Evolutionary conservation across 2,888 invertebrate genomes (phyloP).

Genomic region (Pterostichus niger): DNA sequence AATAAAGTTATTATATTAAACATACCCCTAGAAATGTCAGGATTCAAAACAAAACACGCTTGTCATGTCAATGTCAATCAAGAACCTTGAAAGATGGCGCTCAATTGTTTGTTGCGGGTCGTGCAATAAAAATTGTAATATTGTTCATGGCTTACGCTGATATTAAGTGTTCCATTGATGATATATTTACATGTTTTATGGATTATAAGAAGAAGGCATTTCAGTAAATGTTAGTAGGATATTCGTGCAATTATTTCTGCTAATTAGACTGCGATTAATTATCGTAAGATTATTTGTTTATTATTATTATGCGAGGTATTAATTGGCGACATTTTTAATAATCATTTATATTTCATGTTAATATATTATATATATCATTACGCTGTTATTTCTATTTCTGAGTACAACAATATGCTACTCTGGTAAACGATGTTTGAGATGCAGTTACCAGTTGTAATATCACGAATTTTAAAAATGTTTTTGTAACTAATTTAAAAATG

Average conservation of each 20-base stretch:
- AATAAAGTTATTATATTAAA: conserved; percentile 61
- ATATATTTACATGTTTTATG: conserved; percentile 31
- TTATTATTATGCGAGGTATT: no score
- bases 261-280: neutral
- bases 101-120: conserved; percentile 7
- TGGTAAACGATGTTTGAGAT: no score
- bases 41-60: conserved; percentile 12
- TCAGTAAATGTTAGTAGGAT: conserved; percentile 41
- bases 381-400: no score
- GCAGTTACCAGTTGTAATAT: no score
- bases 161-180: neutral
- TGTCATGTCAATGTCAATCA: conserved; percentile 59
- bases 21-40: conserved; percentile 48
- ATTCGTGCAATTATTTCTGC: neutral
- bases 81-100: conserved; percentile 27
- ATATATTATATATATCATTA: no score
- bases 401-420: no score
- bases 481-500: no score
- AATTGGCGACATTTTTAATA: no score
- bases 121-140: conserved; percentile 18
- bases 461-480: no score
- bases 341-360: no score
- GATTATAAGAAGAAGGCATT: conserved; percentile 22
- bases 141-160: neutral
- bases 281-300: neutral